Conservation (phyloP, 2,888 invertebrate genomes). For the Andrena fulva region DNA sequence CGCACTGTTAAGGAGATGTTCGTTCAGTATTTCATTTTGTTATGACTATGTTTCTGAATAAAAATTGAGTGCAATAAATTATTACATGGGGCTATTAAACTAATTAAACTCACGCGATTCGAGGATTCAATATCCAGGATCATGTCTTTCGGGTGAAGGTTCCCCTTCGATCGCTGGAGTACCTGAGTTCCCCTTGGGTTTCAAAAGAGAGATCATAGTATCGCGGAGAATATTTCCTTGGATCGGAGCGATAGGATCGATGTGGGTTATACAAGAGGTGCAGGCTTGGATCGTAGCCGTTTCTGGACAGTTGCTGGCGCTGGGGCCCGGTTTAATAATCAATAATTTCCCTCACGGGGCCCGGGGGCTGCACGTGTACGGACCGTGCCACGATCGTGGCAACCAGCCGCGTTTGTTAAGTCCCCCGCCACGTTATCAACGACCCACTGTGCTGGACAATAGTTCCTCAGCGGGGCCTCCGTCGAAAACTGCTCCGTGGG, state of each 20-base stretch:
- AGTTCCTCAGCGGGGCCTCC: constrained; percentile 32
- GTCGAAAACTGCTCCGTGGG: constrained; percentile 53
- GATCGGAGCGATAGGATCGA: not conserved
- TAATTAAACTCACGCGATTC: not conserved
- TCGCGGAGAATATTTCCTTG: not conserved
- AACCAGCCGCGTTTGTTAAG: constrained; percentile 67
- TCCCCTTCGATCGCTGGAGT: not conserved
- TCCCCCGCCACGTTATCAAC: constrained; percentile 24
- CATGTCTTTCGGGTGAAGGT: not conserved
- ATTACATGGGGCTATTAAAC: not conserved
- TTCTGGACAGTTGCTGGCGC: constrained; percentile 32
- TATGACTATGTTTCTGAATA: too few species aligned
- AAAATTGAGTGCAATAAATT: too few species aligned
- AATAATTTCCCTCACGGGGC: constrained; percentile 77
- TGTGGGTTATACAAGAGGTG: not conserved
- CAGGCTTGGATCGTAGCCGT: constrained; percentile 13
- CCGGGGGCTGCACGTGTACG: constrained; percentile 78
- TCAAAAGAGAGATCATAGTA: not conserved
- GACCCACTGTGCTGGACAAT: constrained; percentile 29
- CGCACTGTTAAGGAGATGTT: too few species aligned
- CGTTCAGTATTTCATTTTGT: too few species aligned
- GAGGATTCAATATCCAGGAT: not conserved
- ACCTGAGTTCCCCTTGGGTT: not conserved
- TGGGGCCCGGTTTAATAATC: constrained; percentile 79
- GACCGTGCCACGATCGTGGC: constrained; percentile 76